These are phyloP conservation scores for Entelurus aequoreus DNA, from an alignment of 2,113 vertebrate species.

Conservation along the genomic window DNA sequence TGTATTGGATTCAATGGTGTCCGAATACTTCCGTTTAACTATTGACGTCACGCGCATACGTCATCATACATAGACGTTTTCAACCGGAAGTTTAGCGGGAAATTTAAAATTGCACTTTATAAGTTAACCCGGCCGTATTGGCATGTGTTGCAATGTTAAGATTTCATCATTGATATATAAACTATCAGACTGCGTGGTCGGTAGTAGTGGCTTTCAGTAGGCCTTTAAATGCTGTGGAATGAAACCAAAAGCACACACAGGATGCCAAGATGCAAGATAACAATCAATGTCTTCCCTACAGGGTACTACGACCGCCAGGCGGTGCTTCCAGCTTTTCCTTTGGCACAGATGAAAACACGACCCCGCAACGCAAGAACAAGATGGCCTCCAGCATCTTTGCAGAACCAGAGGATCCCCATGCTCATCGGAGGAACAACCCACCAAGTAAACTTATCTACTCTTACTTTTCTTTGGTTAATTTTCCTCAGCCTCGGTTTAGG, in stretches of 20 bases:
- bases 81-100: too few relatives aligned
- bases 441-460: conserved; percentile 61
- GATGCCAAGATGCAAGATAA: background rate
- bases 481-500: background rate
- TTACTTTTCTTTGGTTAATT: background rate
- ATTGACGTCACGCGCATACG: too few relatives aligned
- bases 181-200: too few relatives aligned
- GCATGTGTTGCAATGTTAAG: too few relatives aligned
- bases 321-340: conserved; percentile 89
- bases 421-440: conserved; percentile 78
- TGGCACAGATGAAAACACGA: conserved; percentile 78
- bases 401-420: conserved; percentile 84
- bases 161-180: too few relatives aligned
- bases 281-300: conserved; percentile 41
- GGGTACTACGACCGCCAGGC: conserved; percentile 92
- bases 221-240: too few relatives aligned
- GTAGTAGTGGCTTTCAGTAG: too few relatives aligned
- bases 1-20: too few relatives aligned
- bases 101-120: too few relatives aligned
- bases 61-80: too few relatives aligned
- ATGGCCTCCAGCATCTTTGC: conserved; percentile 96
- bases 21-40: too few relatives aligned
- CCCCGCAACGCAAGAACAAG: conserved; percentile 82
- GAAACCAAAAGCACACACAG: background rate
- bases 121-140: too few relatives aligned